These are phyloP conservation scores for Theristicus caerulescens DNA, from an alignment of 2,113 vertebrate genomes.

Conservation along the genomic window DNA sequence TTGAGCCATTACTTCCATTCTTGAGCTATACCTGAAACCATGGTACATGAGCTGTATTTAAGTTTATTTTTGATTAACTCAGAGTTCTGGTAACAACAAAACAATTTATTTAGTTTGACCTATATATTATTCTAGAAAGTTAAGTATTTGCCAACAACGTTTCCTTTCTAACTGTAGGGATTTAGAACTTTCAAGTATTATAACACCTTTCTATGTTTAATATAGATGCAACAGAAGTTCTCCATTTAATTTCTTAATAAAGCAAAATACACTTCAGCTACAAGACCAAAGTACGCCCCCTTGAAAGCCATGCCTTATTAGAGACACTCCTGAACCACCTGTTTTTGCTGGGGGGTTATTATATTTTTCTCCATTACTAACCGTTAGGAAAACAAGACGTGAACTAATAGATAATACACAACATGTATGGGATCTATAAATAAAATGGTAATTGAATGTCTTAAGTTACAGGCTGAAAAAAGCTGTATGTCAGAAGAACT, in stretches of 20 bases:
- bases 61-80: neutral
- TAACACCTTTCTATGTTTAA: neutral
- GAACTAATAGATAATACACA: neutral
- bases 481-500: neutral
- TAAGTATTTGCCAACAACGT: neutral
- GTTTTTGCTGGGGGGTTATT: neutral
- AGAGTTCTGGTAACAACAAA: neutral
- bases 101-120: neutral
- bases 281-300: neutral
- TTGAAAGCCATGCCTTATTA: neutral
- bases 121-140: neutral
- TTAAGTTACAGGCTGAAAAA: neutral
- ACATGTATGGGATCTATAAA: neutral
- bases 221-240: neutral
- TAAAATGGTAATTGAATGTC: neutral
- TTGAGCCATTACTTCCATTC: neutral
- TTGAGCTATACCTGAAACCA: neutral
- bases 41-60: neutral
- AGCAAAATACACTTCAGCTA: neutral
- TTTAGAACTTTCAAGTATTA: neutral
- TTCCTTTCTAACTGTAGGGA: neutral
- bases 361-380: neutral
- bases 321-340: neutral
- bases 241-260: neutral
- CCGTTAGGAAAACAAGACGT: accelerated